These are phyloP conservation scores for Rhagoletis pomonella DNA, from an alignment of 1,140 invertebrate genomes.

Conservation along the genomic window DNA sequence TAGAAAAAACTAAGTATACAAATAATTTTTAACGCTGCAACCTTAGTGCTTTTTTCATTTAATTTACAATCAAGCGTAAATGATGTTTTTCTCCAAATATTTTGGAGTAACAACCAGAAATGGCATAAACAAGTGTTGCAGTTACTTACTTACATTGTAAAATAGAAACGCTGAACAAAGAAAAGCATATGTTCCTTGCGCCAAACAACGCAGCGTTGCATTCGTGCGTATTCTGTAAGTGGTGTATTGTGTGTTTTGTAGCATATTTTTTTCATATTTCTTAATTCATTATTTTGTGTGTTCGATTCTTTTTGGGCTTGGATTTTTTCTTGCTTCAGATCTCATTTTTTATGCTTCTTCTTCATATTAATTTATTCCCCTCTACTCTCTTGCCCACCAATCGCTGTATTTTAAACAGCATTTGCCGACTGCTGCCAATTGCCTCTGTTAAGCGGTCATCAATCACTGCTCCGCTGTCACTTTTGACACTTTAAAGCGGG, in stretches of 20 bases:
- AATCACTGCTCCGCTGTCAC: slow-evolving; percentile 11
- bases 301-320: background rate
- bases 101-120: background rate
- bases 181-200: background rate
- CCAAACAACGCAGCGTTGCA: background rate
- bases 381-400: background rate
- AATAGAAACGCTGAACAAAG: background rate
- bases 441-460: slow-evolving; percentile 17
- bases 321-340: background rate
- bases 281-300: background rate
- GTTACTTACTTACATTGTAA: background rate
- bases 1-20: background rate
- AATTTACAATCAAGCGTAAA: slow-evolving; percentile 22
- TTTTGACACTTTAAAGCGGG: slow-evolving; percentile 43
- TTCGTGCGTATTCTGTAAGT: background rate
- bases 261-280: background rate
- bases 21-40: background rate
- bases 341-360: background rate
- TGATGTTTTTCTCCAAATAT: background rate
- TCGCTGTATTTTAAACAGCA: background rate
- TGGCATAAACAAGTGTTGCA: background rate
- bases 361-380: background rate
- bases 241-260: background rate
- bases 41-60: background rate
- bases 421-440: background rate